Evolutionary conservation across 2,888 invertebrate genomes (phyloP), one percentile per base, ranked within the genome.

Genomic region (Lasioglossum villosulum): DNA sequence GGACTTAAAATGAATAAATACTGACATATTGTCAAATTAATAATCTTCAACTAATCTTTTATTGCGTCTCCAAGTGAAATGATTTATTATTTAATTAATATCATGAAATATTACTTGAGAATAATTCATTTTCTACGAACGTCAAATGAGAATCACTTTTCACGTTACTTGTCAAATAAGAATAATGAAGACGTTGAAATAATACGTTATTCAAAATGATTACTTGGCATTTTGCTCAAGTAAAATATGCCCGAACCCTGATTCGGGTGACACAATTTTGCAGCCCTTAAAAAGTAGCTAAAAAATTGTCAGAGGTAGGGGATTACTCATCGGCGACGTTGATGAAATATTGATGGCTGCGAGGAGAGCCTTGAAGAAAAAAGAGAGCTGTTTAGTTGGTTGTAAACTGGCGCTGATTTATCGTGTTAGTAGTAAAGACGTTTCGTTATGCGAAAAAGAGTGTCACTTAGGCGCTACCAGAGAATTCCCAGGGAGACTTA

Each of bases 321-420:
- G 8, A 30, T 30, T 63, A 30, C 16, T 63, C 30, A 63, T 63
- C 19, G 30, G 30, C 63, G 63, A 63, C 30, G 63, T 30, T 63
- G n/a, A 70, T 70, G 70, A 39, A 14, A 70, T 14, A 39, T 70
- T 70, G 23, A 39, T n/a, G 37, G 14, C 39, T 14, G 12, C 14
- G n/a, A n/a, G 23, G 37, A 5, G 23, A 14, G 14, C 23, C n/a
- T 30, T 4, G n/a, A 5, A 4, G n/a, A 52, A 70, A 63, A 59
- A 59, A 52, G 34, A 63, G 63, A 2, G 27, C 16, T 34, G 56
- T 37, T 75, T 79, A 73, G 76, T 66, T 84, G 8, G 27, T 37
- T 76, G 52, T 82, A 75, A 84, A 73, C 75, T 48, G 78, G 56
- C 56, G 27, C 66, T 45, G 72, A 81, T 84, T 84, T 75, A 82